phyloP scores from a whole-genome alignment of 2,888 invertebrate genomes.

The Acheta domesticus region DNA sequence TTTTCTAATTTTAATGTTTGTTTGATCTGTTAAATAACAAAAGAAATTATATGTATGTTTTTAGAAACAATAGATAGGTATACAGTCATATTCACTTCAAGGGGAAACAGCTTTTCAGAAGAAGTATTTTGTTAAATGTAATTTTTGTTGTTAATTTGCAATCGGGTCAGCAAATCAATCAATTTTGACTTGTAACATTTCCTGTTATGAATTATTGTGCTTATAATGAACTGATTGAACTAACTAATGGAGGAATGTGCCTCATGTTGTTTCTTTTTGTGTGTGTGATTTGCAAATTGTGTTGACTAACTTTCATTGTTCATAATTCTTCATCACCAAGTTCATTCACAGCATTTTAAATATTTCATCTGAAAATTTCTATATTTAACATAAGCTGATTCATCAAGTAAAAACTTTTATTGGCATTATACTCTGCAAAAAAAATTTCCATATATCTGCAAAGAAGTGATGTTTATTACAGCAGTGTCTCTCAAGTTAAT shows the following conservation, averaged over 20 bases:
- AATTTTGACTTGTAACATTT: too few species aligned
- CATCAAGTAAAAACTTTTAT: background rate
- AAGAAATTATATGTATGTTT: too few species aligned
- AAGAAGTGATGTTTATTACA: background rate
- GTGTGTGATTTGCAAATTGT: conserved; percentile 18
- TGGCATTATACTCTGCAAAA: background rate
- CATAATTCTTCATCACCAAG: background rate
- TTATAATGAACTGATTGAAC: background rate
- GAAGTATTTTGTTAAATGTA: too few species aligned
- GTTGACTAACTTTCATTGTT: background rate
- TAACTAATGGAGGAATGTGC: background rate
- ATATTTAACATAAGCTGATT: background rate
- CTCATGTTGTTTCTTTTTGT: background rate
- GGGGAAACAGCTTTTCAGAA: too few species aligned
- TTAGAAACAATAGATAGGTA: too few species aligned
- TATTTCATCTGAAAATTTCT: background rate
- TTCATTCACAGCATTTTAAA: conserved; percentile 18
- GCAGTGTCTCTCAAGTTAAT: conserved; percentile 1
- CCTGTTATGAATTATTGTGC: background rate
- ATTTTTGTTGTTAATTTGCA: too few species aligned
- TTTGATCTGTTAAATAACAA: too few species aligned
- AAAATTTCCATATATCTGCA: background rate
- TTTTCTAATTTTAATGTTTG: too few species aligned
- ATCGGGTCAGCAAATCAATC: too few species aligned
- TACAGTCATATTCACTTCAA: too few species aligned